A percentile compares a stretch with the other conserved stretches of the same genome.
Conservation (phyloP, 2,113 vertebrate genomes). For the Burhinus oedicnemus region DNA sequence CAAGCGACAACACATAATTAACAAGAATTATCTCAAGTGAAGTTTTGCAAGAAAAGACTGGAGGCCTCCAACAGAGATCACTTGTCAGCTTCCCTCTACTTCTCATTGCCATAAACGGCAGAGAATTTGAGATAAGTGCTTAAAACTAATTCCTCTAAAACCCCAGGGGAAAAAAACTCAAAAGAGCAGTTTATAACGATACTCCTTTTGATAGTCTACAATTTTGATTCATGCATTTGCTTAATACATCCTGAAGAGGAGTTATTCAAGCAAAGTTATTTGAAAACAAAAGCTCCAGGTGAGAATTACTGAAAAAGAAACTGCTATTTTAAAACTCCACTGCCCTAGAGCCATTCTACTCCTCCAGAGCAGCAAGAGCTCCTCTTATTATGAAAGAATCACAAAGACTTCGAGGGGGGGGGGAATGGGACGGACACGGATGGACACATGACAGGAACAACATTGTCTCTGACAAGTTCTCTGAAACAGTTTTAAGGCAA, state of each 20-base stretch:
- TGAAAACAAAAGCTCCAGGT: neutral
- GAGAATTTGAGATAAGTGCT: neutral
- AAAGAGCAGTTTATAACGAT: neutral
- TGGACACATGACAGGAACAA: too few species aligned
- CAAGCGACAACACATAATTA: neutral
- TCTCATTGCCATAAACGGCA: neutral
- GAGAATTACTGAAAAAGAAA: neutral
- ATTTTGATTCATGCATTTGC: neutral
- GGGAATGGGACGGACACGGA: too few species aligned
- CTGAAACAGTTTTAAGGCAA: neutral
- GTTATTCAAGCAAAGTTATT: neutral
- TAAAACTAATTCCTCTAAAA: neutral
- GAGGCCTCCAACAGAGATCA: neutral
- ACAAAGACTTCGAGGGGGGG: neutral
- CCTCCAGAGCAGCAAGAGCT: neutral
- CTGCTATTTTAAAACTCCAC: neutral
- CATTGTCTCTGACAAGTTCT: neutral
- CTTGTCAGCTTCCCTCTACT: neutral
- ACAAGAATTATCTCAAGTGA: neutral
- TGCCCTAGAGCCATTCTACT: neutral
- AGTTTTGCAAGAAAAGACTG: neutral
- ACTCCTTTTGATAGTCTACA: neutral
- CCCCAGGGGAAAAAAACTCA: accelerated
- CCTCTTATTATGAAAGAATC: neutral
- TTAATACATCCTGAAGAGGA: neutral